Base-by-base conservation (phyloP, 2,888 invertebrate species). In the Busseola fusca region DNA sequence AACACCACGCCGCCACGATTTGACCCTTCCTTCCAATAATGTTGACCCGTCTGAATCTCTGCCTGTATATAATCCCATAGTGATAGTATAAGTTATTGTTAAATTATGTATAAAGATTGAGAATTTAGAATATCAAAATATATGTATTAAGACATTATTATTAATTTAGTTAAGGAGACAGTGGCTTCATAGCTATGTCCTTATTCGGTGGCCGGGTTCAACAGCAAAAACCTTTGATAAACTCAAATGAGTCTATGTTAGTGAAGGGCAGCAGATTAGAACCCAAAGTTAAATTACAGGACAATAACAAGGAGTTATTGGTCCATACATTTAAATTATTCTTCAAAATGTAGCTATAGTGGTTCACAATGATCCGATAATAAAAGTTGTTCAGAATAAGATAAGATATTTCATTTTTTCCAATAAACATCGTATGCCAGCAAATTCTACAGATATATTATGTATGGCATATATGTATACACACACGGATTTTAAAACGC, bases 1-100 rank as follows among this genome's bases (percentile, higher is more conserved):
- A 90, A 90, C 73, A 90, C 90, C 0, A 89, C 85, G 37, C 89
- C 89, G 18, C 89, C 89, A 34, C 81, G 84, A 64, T 90, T 88
- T 67, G 84, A 90, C 66, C 87, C 87, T 27, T 80, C 83, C 18
- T 87, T 87, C 65, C 79, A 86, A n/a, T 88, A 86, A 70, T 37
- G 52, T n/a, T 69, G 48, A 57, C 52, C 74, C 45, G 69, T 52
- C 69, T 73, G 78, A 86, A 87, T 88, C 88, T 85, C 78, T 48
- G 64, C 67, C 59, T 75, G 64, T 75, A 71, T 74, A 73, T 69
- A 74, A 73, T 70, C 64, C 69, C 50, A 7, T 74, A 67, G 74
- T 56, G 40, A 30, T 76, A 80, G 30, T 48, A 45, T 84, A 85
- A 84, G 86, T 74, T 78, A 77, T 72, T 58, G 75, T 66, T 74